Conservation (phyloP, 2,113 vertebrate genomes). For the Ailuropoda melanoleuca region DNA sequence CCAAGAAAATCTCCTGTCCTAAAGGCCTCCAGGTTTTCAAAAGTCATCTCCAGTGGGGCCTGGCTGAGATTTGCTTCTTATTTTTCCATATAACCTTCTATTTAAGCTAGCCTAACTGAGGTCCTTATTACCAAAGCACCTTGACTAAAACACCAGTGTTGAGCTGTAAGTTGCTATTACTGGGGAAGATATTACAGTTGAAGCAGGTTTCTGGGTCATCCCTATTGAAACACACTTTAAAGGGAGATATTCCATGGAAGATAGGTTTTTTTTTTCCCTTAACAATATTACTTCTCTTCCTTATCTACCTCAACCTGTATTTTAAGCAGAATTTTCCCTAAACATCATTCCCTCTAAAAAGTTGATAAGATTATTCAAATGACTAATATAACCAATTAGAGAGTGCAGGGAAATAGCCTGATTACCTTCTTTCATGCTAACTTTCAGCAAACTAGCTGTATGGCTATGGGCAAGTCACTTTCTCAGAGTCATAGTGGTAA, state of each 20-base stretch:
- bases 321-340: background rate
- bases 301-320: background rate
- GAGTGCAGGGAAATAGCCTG: background rate
- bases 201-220: background rate
- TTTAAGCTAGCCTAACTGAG: background rate
- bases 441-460: background rate
- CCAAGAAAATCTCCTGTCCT: background rate
- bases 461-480: background rate
- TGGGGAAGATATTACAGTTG: background rate
- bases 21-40: background rate
- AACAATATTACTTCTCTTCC: background rate
- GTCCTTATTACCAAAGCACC: background rate
- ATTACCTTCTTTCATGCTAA: background rate
- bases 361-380: background rate
- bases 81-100: background rate
- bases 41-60: background rate
- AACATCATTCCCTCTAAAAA: background rate
- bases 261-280: background rate
- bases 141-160: background rate
- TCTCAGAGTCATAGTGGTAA: background rate
- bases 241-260: background rate
- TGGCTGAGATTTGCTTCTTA: background rate
- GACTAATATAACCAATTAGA: background rate
- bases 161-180: background rate
- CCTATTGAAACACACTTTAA: background rate